Conservation (phyloP, 2,113 vertebrate genomes). For the Camelus dromedarius region DNA sequence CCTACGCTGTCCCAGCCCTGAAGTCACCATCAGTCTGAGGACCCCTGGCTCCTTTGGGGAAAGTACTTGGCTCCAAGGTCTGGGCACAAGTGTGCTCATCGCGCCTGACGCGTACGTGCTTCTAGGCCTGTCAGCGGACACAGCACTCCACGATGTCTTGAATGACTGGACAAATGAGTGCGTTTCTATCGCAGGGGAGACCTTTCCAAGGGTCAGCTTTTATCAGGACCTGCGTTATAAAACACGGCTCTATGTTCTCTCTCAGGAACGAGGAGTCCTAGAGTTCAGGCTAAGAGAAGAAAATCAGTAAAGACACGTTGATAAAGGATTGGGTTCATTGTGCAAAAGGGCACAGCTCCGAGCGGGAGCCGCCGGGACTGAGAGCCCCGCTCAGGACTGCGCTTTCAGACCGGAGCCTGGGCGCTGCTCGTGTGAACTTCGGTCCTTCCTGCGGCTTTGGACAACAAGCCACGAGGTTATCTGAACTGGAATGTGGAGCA, state of each 20-base stretch:
- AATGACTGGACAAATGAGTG: not conserved
- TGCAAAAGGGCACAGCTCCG: rapidly evolving
- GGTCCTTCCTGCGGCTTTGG: not conserved
- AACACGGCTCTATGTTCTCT: not conserved
- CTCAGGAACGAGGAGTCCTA: not conserved
- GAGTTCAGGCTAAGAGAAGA: not conserved
- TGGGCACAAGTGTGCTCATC: not conserved
- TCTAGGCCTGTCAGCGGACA: not conserved
- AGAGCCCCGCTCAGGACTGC: not conserved
- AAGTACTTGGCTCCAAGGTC: not conserved
- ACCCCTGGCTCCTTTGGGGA: not conserved
- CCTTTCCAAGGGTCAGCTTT: not conserved
- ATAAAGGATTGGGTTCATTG: not conserved
- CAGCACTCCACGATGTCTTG: rapidly evolving
- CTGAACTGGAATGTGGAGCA: not conserved
- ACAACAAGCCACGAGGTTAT: not conserved
- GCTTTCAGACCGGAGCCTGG: not conserved
- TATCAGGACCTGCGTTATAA: not conserved
- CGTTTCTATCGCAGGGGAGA: not conserved
- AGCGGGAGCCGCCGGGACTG: rapidly evolving
- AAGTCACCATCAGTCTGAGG: not conserved
- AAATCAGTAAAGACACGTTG: not conserved
- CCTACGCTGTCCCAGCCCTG: rapidly evolving
- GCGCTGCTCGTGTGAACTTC: not conserved
- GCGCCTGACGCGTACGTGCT: rapidly evolving